These are phyloP conservation scores for Ctena decussata DNA, from an alignment of 2,888 invertebrate genomes.

Conservation along the genomic window DNA sequence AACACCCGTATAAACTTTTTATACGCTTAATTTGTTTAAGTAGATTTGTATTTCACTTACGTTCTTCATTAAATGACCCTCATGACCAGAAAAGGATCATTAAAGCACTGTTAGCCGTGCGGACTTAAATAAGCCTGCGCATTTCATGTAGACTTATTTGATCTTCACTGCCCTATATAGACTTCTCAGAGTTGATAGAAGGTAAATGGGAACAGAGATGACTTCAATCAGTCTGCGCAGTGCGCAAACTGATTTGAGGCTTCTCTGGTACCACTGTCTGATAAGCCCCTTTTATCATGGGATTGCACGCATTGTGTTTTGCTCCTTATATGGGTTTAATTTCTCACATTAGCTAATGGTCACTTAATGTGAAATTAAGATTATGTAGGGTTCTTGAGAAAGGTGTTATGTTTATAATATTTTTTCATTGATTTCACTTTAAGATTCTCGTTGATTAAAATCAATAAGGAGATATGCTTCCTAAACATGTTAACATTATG, in stretches of 20 bases:
- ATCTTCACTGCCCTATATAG: too few species aligned
- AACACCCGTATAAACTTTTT: conserved; percentile 64
- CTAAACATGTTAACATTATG: neutral
- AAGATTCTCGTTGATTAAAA: neutral
- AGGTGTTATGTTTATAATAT: conserved; percentile 49
- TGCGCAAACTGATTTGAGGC: too few species aligned
- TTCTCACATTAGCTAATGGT: conserved; percentile 36
- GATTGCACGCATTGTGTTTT: too few species aligned
- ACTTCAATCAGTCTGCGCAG: too few species aligned
- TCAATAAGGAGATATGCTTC: neutral
- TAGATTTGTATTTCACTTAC: conserved; percentile 58
- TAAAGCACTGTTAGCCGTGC: too few species aligned
- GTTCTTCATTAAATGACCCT: neutral
- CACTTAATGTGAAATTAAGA: conserved; percentile 43
- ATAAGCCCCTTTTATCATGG: too few species aligned
- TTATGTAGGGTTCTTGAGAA: conserved; percentile 33
- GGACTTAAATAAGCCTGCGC: too few species aligned
- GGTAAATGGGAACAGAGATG: too few species aligned
- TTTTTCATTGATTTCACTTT: conserved; percentile 8
- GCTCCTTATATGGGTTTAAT: neutral
- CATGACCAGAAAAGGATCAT: too few species aligned
- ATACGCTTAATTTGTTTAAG: conserved; percentile 65
- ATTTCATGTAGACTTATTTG: too few species aligned
- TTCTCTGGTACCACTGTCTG: too few species aligned
- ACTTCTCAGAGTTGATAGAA: too few species aligned